Evolutionary conservation across 2,888 invertebrate species (phyloP).

Genomic region (Nematopogon swammerdamellus): DNA sequence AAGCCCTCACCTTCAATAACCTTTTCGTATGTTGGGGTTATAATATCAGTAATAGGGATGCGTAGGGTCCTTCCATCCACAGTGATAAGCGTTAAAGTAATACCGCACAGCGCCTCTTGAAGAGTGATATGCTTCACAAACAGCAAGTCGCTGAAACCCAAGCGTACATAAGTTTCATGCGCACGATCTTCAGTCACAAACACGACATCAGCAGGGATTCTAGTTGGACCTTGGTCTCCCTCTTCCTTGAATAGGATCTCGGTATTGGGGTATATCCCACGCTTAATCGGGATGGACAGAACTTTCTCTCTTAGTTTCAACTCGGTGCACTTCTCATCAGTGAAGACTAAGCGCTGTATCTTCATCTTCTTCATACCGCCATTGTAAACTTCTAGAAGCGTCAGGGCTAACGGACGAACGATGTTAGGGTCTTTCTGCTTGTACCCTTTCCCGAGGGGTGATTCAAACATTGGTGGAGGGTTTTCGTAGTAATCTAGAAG

Average conservation of each 20-base stretch:
- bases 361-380: slow-evolving; percentile 84
- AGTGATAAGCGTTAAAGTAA: slow-evolving; percentile 62
- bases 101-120: slow-evolving; percentile 69
- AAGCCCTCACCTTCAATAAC: slow-evolving; percentile 70
- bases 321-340: slow-evolving; percentile 58
- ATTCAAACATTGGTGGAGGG: slow-evolving; percentile 61
- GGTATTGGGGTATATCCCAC: slow-evolving; percentile 71
- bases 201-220: slow-evolving; percentile 72
- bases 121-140: slow-evolving; percentile 60
- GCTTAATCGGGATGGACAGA: slow-evolving; percentile 68
- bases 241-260: slow-evolving; percentile 72
- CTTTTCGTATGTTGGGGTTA: slow-evolving; percentile 67
- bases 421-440: slow-evolving; percentile 58
- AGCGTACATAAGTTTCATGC: slow-evolving; percentile 63
- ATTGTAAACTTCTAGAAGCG: slow-evolving; percentile 59
- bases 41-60: slow-evolving; percentile 68
- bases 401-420: slow-evolving; percentile 41
- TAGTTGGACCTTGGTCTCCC: slow-evolving; percentile 74
- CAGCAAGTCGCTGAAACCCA: slow-evolving; percentile 62
- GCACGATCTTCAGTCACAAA: slow-evolving; percentile 71
- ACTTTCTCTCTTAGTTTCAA: slow-evolving; percentile 69
- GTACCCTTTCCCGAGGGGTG: slow-evolving; percentile 58
- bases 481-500: slow-evolving; percentile 64
- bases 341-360: slow-evolving; percentile 68
- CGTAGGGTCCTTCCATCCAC: slow-evolving; percentile 67